phyloP scores from a whole-genome alignment of 1,140 invertebrate species.

The Diorhabda elongata region DNA sequence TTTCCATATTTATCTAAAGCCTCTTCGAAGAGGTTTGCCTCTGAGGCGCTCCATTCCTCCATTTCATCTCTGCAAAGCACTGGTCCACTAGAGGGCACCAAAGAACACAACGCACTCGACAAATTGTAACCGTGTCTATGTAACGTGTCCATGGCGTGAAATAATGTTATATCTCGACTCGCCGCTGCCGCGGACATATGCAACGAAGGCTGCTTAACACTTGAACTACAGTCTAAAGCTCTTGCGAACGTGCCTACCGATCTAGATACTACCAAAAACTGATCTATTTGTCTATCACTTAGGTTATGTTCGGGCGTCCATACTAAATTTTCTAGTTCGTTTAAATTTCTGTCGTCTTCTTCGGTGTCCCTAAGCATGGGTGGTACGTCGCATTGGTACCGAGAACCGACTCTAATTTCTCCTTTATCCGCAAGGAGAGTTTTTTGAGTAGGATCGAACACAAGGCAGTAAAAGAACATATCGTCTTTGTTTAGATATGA shows the following conservation, averaged over 20 bases:
- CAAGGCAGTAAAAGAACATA: conserved; percentile 98
- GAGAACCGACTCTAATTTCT: conserved; percentile 83
- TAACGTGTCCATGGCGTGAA: conserved; percentile 97
- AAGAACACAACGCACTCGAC: conserved; percentile 82
- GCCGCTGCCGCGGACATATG: conserved; percentile 99
- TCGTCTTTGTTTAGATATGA: conserved; percentile 98
- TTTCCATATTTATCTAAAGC: conserved; percentile 99
- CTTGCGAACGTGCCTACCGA: conserved; percentile 98
- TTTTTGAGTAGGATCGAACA: conserved; percentile 98
- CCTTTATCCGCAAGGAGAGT: conserved; percentile 98
- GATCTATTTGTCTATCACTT: conserved; percentile 95
- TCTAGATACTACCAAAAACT: conserved; percentile 95
- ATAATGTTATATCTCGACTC: conserved; percentile 96
- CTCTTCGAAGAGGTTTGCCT: conserved; percentile 99
- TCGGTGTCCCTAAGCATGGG: conserved; percentile 75
- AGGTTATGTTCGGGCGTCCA: conserved; percentile 90
- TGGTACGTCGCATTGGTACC: conserved; percentile 91
- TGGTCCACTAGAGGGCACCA: conserved; percentile 93
- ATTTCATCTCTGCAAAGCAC: conserved; percentile 98
- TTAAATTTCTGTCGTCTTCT: conserved; percentile 68
- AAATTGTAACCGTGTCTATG: conserved; percentile 89
- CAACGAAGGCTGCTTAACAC: conserved; percentile 95
- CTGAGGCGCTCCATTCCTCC: conserved; percentile 99
- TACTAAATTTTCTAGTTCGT: conserved; percentile 85
- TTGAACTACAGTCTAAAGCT: conserved; percentile 95